Conservation (phyloP, 2,888 invertebrate species). For the Stratiomys singularior region DNA sequence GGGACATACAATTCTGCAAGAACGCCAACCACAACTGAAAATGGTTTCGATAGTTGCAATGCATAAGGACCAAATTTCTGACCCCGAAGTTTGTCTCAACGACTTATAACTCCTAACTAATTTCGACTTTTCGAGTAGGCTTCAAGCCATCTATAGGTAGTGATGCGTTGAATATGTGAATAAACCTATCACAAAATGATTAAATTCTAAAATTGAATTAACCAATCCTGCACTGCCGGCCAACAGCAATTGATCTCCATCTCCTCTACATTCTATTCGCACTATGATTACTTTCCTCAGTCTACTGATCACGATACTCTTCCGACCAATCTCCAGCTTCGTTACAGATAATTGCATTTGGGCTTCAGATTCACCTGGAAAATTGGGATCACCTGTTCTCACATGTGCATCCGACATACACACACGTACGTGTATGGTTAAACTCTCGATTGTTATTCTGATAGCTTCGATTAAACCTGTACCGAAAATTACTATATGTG, state of each 20-base stretch:
- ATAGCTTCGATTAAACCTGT: constrained; percentile 16
- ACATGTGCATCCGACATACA: background rate
- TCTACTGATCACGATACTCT: constrained; percentile 27
- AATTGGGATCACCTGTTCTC: constrained; percentile 41
- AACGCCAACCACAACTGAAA: too few species aligned
- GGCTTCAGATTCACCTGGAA: constrained; percentile 39
- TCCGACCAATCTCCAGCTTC: background rate
- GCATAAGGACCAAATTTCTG: too few species aligned
- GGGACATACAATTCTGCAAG: too few species aligned
- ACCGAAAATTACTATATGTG: too few species aligned
- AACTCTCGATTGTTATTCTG: background rate
- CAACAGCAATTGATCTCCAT: background rate
- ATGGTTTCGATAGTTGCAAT: too few species aligned
- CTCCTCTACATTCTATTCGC: background rate
- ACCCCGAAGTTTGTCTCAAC: too few species aligned
- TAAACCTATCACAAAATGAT: too few species aligned
- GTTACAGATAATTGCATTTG: constrained; percentile 19
- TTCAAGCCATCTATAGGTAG: too few species aligned
- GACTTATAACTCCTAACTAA: too few species aligned
- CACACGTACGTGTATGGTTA: background rate
- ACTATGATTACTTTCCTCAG: constrained; percentile 15
- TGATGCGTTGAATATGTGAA: too few species aligned
- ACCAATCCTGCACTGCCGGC: background rate
- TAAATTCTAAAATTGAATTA: background rate
- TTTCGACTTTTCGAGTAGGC: too few species aligned